A percentile compares a stretch with the other conserved stretches of the same genome.
Conservation (phyloP, 2,113 vertebrate genomes). For the Triplophysa rosa region DNA sequence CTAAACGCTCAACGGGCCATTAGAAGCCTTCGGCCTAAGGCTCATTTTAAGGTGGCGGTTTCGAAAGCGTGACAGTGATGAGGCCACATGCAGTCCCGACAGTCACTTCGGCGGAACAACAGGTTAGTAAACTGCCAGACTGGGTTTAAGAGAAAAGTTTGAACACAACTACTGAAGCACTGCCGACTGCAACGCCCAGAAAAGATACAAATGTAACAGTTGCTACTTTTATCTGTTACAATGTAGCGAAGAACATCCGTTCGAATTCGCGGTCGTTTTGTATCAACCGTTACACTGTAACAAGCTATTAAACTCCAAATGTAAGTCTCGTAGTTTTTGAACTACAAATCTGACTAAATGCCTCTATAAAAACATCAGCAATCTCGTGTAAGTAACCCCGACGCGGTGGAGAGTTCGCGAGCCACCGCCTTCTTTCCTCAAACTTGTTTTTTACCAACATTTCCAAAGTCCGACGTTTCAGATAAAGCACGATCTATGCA, state of each 20-base stretch:
- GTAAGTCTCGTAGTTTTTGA: background rate
- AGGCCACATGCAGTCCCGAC: background rate
- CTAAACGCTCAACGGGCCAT: background rate
- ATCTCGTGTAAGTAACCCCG: background rate
- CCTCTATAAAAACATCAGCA: background rate
- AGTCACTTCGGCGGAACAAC: slow-evolving; percentile 20
- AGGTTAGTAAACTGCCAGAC: slow-evolving; percentile 11
- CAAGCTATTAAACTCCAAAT: background rate
- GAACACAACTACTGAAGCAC: background rate
- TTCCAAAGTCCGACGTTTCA: background rate
- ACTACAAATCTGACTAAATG: background rate
- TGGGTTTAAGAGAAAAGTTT: slow-evolving; percentile 18
- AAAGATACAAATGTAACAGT: background rate
- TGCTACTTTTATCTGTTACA: background rate
- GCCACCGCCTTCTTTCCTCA: slow-evolving; percentile 39
- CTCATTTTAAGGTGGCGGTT: background rate
- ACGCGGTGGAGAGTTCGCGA: background rate
- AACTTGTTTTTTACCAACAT: slow-evolving; percentile 37
- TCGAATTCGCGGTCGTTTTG: background rate
- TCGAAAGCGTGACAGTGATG: background rate
- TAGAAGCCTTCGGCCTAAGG: slow-evolving; percentile 15
- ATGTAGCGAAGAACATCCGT: background rate
- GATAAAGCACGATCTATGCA: background rate
- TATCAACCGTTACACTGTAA: background rate
- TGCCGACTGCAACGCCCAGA: background rate